phyloP scores from a whole-genome alignment of 2,888 invertebrate genomes.

The Drosophila emarginata region DNA sequence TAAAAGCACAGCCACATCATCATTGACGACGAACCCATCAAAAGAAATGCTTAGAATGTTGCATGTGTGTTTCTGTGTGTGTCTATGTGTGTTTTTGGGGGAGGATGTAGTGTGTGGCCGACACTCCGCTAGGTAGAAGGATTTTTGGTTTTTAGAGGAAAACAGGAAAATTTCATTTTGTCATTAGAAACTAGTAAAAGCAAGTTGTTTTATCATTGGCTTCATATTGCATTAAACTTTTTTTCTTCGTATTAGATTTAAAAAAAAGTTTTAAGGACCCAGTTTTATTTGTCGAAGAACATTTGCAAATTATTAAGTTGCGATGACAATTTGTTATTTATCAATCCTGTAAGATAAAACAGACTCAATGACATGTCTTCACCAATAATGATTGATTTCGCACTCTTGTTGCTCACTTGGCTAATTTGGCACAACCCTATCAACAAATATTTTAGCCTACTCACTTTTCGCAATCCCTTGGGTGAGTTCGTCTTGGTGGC shows the following conservation, averaged over 20 bases:
- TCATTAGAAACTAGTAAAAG: constrained; percentile 72
- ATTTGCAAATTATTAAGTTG: too few relatives aligned
- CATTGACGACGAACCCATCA: constrained; percentile 56
- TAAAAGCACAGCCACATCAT: constrained; percentile 70
- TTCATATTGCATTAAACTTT: too few relatives aligned
- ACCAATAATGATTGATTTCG: too few relatives aligned
- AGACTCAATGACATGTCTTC: too few relatives aligned
- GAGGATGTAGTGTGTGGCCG: neutral
- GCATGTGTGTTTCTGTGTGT: constrained; percentile 31
- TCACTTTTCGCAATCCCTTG: neutral
- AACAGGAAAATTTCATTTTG: constrained; percentile 60
- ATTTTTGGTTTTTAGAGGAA: constrained; percentile 22
- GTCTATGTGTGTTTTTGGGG: neutral
- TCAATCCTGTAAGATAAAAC: too few relatives aligned
- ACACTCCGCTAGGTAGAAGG: constrained; percentile 14
- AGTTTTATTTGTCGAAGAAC: too few relatives aligned
- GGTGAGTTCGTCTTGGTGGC: neutral
- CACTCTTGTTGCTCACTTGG: neutral
- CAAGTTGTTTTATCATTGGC: neutral
- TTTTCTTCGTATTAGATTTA: too few relatives aligned
- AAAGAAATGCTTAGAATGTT: constrained; percentile 72
- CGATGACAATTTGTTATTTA: too few relatives aligned
- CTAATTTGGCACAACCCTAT: neutral
- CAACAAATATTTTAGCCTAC: too few relatives aligned
- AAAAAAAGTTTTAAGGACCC: too few relatives aligned